Conservation (phyloP, 2,888 invertebrate species). For the Marronus borbonicus region DNA sequence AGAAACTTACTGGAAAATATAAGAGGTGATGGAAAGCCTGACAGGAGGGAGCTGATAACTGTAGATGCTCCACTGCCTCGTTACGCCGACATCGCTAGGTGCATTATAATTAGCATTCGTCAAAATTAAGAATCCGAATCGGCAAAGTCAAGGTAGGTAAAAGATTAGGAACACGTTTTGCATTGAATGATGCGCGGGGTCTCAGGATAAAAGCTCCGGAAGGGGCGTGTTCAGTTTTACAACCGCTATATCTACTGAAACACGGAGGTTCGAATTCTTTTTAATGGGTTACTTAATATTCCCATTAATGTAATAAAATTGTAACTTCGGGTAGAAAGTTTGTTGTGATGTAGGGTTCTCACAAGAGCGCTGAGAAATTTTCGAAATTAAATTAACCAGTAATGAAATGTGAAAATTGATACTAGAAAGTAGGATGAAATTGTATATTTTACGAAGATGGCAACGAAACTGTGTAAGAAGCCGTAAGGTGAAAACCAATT, state of each 20-base stretch:
- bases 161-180: neutral
- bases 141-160: neutral
- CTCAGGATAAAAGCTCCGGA: neutral
- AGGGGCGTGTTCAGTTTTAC: neutral
- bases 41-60: neutral
- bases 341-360: constrained; percentile 5
- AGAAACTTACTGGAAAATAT: neutral
- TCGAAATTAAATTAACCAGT: constrained; percentile 28
- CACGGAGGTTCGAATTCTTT: constrained; percentile 21
- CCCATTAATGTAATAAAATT: constrained; percentile 37
- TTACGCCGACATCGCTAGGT: neutral
- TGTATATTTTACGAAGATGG: neutral
- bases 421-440: neutral
- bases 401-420: constrained; percentile 27
- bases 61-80: neutral
- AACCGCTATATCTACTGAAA: neutral
- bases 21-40: neutral
- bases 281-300: constrained; percentile 36
- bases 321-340: constrained; percentile 19
- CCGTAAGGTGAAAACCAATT: neutral
- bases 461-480: neutral
- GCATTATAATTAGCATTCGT: constrained; percentile 18
- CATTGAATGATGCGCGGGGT: neutral
- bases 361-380: constrained; percentile 8
- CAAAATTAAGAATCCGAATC: constrained; percentile 14